Evolutionary conservation across 2,113 vertebrate genomes (phyloP).

Genomic region (Ascaphus truei): DNA sequence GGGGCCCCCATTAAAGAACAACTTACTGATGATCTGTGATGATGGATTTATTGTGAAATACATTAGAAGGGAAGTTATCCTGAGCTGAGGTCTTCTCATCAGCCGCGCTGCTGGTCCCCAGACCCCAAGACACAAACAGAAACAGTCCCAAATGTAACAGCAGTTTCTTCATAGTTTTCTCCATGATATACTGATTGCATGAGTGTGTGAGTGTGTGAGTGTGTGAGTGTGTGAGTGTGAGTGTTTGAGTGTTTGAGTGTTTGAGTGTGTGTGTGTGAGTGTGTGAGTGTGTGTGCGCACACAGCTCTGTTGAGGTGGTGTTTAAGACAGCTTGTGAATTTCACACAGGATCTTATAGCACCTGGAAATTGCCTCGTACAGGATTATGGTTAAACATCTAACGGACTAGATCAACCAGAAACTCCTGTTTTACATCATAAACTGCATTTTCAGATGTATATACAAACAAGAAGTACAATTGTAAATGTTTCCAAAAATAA

Average conservation of each 20-base stretch:
- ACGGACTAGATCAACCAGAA: no score
- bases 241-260: no score
- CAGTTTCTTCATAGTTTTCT: not conserved
- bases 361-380: no score
- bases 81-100: not conserved
- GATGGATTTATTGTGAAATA: conserved; percentile 37
- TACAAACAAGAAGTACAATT: no score
- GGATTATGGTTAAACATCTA: no score
- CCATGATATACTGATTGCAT: not conserved
- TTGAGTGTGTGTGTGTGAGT: no score
- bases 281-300: not conserved
- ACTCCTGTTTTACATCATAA: no score
- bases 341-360: not conserved
- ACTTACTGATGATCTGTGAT: conserved; percentile 40
- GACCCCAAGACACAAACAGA: not conserved
- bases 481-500: no score
- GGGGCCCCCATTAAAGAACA: not conserved
- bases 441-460: no score
- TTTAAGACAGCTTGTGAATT: not conserved
- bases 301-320: conserved; percentile 8
- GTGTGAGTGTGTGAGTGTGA: no score
- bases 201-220: no score
- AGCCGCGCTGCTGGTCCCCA: not conserved
- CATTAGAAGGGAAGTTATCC: not conserved
- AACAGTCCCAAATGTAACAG: not conserved